Evolutionary conservation across 92 coral and sea anemone genomes (phyloP).

Genomic region (Meandrina meandrites): DNA sequence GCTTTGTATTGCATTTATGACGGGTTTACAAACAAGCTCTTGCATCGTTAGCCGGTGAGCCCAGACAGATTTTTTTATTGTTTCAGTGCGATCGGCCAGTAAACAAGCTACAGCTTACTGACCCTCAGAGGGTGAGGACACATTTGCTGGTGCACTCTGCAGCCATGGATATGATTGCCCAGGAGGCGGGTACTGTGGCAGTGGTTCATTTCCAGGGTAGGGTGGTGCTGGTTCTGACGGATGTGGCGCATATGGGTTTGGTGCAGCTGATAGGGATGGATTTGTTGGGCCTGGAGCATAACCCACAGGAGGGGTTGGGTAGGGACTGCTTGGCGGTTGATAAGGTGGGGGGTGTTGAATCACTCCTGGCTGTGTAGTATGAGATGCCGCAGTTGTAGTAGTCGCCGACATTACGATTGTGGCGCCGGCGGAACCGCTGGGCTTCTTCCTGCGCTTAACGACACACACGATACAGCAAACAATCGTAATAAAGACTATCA

Average conservation of each 20-base stretch:
- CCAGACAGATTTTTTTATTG: no score
- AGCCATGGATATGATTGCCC: no score
- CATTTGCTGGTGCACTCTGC: no score
- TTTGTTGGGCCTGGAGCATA: not conserved
- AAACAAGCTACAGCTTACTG: not conserved
- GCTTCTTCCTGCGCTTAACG: not conserved
- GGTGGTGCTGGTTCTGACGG: not conserved
- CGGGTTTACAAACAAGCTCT: no score
- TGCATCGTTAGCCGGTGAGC: no score
- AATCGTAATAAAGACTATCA: not conserved
- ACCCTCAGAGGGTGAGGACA: not conserved
- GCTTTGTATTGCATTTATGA: no score
- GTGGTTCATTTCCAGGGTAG: not conserved
- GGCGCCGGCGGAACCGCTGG: not conserved
- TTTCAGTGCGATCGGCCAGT: no score
- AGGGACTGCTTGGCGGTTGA: not conserved
- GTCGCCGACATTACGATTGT: not conserved
- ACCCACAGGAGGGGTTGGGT: not conserved
- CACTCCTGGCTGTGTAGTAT: not conserved
- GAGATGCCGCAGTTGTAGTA: not conserved
- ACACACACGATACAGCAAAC: not conserved
- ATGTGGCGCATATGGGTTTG: not conserved
- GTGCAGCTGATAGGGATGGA: not conserved
- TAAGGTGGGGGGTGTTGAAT: not conserved
- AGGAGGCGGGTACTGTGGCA: not conserved